These are phyloP conservation scores for Clitarchus hookeri DNA, from an alignment of 2,888 invertebrate species.

Conservation along the genomic window DNA sequence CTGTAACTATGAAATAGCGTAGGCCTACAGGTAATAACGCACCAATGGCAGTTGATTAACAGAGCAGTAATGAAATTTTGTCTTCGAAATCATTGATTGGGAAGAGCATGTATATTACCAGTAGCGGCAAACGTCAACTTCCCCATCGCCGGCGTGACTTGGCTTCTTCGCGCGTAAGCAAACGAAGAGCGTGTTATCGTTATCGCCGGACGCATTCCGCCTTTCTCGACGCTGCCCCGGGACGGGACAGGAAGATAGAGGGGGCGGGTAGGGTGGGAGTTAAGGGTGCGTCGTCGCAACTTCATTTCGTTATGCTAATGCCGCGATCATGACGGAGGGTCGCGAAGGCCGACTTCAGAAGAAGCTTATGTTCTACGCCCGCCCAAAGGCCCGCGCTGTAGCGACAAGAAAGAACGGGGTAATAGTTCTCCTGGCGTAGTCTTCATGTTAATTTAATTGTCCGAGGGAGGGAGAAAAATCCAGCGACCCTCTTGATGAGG, in stretches of 20 bases:
- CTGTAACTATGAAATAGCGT: too few species aligned
- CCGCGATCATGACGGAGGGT: background rate
- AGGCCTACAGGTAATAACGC: too few species aligned
- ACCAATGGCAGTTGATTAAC: too few species aligned
- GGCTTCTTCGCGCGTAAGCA: background rate
- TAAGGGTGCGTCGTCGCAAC: background rate
- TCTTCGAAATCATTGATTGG: too few species aligned
- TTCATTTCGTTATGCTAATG: conserved; percentile 14
- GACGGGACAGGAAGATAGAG: background rate
- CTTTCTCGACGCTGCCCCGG: background rate
- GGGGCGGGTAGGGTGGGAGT: background rate
- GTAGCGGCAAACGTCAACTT: background rate
- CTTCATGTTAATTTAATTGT: background rate
- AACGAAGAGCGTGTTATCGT: background rate
- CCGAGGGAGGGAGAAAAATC: background rate
- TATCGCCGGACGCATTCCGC: background rate
- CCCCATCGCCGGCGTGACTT: background rate
- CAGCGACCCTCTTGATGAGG: background rate
- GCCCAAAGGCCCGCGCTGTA: background rate
- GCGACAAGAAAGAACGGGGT: background rate
- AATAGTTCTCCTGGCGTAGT: background rate
- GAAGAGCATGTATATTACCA: background rate
- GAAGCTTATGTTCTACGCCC: background rate
- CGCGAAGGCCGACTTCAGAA: background rate
- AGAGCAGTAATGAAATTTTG: too few species aligned